phyloP scores from a whole-genome alignment of 2,113 vertebrate species.

The Solea senegalensis region DNA sequence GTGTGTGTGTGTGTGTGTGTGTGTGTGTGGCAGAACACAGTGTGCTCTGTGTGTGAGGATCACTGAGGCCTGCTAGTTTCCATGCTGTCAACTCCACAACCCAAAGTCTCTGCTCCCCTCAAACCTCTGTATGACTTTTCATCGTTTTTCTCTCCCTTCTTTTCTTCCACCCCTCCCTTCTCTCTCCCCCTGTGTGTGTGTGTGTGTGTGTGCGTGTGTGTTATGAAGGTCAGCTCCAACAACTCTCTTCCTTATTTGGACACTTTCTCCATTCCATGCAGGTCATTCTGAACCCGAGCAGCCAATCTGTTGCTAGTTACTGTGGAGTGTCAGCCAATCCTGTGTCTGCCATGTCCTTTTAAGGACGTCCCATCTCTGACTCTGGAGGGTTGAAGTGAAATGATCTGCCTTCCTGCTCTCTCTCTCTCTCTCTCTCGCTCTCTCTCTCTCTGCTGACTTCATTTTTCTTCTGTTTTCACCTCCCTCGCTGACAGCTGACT shows the following conservation, averaged over 20 bases:
- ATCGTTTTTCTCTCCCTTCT: slow-evolving; percentile 25
- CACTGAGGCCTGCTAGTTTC: slow-evolving; percentile 67
- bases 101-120: slow-evolving; percentile 37
- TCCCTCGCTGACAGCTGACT: slow-evolving; percentile 13
- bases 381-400: slow-evolving; percentile 65
- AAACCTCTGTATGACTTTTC: slow-evolving; percentile 25
- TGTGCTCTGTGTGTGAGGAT: slow-evolving; percentile 51
- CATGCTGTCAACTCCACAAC: slow-evolving; percentile 72
- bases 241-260: slow-evolving; percentile 94
- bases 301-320: slow-evolving; percentile 82
- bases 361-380: slow-evolving; percentile 86
- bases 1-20: slow-evolving; percentile 1
- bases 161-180: slow-evolving; percentile 17
- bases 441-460: slow-evolving; percentile 40
- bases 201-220: slow-evolving; percentile 49
- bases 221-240: slow-evolving; percentile 84
- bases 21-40: slow-evolving; percentile 23
- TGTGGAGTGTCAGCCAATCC: slow-evolving; percentile 79
- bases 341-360: slow-evolving; percentile 86
- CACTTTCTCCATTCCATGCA: slow-evolving; percentile 86
- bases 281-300: slow-evolving; percentile 80
- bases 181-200: slow-evolving; percentile 15
- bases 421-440: slow-evolving; percentile 39
- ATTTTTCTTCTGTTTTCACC: slow-evolving; percentile 30
- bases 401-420: slow-evolving; percentile 57